These are phyloP conservation scores for Empidonax traillii DNA, from an alignment of 2,113 vertebrate genomes.

Conservation along the genomic window DNA sequence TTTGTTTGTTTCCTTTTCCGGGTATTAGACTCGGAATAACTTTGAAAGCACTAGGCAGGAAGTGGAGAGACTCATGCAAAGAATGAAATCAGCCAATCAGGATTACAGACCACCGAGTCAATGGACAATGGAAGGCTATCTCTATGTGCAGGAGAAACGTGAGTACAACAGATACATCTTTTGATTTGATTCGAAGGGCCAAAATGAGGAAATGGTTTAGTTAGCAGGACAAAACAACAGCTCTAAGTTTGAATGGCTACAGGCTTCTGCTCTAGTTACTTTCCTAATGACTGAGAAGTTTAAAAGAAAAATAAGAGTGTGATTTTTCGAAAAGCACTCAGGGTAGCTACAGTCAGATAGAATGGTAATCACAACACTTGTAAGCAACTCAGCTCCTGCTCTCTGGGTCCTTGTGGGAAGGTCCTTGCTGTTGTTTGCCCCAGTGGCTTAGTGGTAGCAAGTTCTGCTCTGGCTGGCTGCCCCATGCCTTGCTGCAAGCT, in stretches of 20 bases:
- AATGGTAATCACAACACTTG: background rate
- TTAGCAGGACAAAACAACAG: background rate
- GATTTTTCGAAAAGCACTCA: background rate
- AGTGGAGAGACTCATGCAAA: constrained; percentile 95
- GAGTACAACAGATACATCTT: constrained; percentile 62
- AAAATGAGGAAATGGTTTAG: background rate
- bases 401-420: background rate
- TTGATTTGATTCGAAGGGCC: background rate
- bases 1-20: constrained; percentile 10
- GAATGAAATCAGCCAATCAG: constrained; percentile 92
- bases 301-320: background rate
- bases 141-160: constrained; percentile 97
- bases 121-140: constrained; percentile 96
- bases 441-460: background rate
- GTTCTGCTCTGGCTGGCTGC: background rate
- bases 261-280: background rate
- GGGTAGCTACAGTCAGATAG: background rate
- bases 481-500: background rate
- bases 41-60: constrained; percentile 98
- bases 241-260: background rate
- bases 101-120: constrained; percentile 92
- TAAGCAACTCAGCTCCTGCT: background rate
- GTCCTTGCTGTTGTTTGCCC: background rate
- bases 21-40: constrained; percentile 91
- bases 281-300: background rate